Evolutionary conservation across 1,140 invertebrate species (phyloP).

Genomic region (Drosophila mojavensis): DNA sequence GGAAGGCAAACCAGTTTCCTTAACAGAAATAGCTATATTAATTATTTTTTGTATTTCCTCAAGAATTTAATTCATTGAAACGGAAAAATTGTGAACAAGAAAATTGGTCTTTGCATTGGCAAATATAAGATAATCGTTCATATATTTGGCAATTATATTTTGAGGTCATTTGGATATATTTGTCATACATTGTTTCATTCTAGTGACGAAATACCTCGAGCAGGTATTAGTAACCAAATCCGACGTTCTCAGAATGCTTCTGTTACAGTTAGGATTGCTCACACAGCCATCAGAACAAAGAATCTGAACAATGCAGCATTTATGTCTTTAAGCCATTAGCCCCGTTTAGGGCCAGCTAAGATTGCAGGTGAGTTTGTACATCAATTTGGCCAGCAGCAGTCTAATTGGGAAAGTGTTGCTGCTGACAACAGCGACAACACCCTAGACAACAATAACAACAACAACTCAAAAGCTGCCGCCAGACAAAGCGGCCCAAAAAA

Average conservation of each 20-base stretch:
- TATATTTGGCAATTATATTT: too few relatives aligned
- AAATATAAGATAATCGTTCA: too few relatives aligned
- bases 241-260: constrained; percentile 10
- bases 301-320: constrained; percentile 53
- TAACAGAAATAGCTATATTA: constrained; percentile 1
- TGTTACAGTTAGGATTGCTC: constrained; percentile 42
- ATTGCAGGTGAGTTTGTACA: constrained; percentile 32
- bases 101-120: neutral
- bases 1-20: constrained; percentile 12
- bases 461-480: constrained; percentile 26
- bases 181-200: too few relatives aligned
- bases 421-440: constrained; percentile 41
- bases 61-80: neutral
- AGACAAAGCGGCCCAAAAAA: constrained; percentile 1
- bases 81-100: neutral
- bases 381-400: constrained; percentile 19
- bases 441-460: constrained; percentile 12
- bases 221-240: too few relatives aligned
- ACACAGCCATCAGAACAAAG: constrained; percentile 23
- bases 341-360: constrained; percentile 37
- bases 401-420: constrained; percentile 75
- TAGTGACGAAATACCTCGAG: too few relatives aligned
- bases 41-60: constrained; percentile 7
- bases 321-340: constrained; percentile 67
- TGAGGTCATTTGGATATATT: too few relatives aligned